Conservation (phyloP, 1,140 invertebrate genomes). For the Sesamia nonagrioides region DNA sequence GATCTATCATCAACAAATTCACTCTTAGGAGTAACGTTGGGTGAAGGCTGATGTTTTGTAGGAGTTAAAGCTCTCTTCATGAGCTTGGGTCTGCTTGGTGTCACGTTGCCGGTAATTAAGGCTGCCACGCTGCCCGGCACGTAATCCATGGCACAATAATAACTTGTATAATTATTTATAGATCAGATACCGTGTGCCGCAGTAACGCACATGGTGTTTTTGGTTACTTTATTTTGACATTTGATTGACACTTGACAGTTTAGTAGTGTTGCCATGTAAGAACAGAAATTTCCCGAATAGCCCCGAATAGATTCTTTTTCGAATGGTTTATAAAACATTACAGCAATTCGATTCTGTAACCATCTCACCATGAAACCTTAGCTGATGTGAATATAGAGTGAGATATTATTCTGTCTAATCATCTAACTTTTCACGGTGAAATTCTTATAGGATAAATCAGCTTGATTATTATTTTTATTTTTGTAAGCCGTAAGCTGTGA, state of each 20-base stretch:
- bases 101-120: conserved; percentile 80
- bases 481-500: no score
- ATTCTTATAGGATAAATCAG: no score
- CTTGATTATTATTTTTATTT: no score
- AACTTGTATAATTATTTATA: background rate
- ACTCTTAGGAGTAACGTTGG: conserved; percentile 83
- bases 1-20: conserved; percentile 77
- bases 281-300: background rate
- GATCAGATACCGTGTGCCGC: conserved; percentile 25
- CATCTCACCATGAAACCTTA: no score
- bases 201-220: conserved; percentile 56
- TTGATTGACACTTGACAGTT: conserved; percentile 3
- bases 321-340: no score
- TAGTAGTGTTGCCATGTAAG: background rate
- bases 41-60: conserved; percentile 81
- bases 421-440: no score
- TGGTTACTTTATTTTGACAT: conserved; percentile 52
- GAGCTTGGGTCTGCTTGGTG: conserved; percentile 78
- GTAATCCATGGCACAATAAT: conserved; percentile 74
- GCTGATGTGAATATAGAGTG: no score
- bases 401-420: no score
- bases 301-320: no score
- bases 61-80: conserved; percentile 75
- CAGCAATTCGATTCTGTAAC: no score
- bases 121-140: conserved; percentile 80